Evolutionary conservation across 2,113 vertebrate species (phyloP).

Genomic region (Rhabdornis inornatus): DNA sequence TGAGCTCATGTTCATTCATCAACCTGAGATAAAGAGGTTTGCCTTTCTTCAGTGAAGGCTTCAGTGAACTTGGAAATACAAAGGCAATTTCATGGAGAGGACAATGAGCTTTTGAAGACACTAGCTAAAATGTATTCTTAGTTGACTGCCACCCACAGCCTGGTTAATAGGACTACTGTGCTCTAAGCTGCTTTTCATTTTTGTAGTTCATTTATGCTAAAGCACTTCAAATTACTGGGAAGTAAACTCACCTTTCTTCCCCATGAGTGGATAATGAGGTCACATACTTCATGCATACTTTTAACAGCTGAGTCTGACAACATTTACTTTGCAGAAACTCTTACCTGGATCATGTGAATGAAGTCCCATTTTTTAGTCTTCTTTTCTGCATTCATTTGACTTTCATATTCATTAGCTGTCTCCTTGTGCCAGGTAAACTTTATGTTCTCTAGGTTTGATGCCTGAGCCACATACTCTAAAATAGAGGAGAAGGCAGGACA

Average conservation of each 20-base stretch:
- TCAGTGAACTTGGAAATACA: background rate
- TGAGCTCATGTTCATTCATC: background rate
- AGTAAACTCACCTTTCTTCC: constrained; percentile 35
- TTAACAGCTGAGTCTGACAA: background rate
- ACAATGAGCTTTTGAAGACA: background rate
- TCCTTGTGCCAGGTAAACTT: constrained; percentile 88
- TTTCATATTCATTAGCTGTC: constrained; percentile 86
- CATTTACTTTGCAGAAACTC: background rate
- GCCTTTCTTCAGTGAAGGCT: background rate
- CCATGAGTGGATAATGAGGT: constrained; percentile 25
- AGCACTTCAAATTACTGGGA: constrained; percentile 33
- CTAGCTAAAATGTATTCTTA: background rate
- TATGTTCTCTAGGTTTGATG: constrained; percentile 77
- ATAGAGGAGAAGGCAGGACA: background rate
- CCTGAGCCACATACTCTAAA: constrained; percentile 81
- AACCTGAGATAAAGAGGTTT: background rate
- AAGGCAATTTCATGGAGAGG: constrained; percentile 1
- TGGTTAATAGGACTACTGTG: constrained; percentile 21
- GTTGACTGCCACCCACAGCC: constrained; percentile 27
- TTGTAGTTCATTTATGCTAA: constrained; percentile 26
- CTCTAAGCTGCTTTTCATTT: constrained; percentile 40
- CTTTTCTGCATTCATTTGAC: constrained; percentile 74
- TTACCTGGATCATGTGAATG: constrained; percentile 97
- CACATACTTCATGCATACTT: background rate
- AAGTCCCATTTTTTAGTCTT: constrained; percentile 84